Percentiles rank a stretch among this genome's conserved stretches.
Evolutionary conservation across 2,113 vertebrate species (phyloP).

Genomic region (Oostethus manadensis): DNA sequence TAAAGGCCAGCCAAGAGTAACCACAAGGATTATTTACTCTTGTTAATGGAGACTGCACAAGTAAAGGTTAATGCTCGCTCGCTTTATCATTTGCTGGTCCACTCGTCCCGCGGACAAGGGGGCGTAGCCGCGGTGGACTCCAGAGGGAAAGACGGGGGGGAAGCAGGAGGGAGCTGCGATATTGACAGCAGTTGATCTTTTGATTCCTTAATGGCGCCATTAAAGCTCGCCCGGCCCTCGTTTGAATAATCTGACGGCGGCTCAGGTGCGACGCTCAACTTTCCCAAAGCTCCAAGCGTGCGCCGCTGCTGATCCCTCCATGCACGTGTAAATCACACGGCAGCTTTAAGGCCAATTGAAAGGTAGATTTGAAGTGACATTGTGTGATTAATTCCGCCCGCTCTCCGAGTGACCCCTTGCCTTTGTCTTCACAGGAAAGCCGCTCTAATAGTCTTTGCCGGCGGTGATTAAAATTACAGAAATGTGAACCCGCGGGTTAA

Average conservation of each 20-base stretch:
- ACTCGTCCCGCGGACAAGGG: conserved; percentile 11
- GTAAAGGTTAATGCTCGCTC: conserved; percentile 74
- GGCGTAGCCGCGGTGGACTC: background rate
- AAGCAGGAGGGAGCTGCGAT: background rate
- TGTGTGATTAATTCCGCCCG: conserved; percentile 55
- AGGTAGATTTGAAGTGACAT: conserved; percentile 66
- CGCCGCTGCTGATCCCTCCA: conserved; percentile 47
- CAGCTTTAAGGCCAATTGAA: conserved; percentile 58
- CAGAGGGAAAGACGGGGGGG: background rate
- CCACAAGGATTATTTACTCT: conserved; percentile 79
- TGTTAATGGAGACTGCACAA: conserved; percentile 73
- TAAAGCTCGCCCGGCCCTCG: conserved; percentile 25
- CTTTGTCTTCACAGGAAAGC: conserved; percentile 59
- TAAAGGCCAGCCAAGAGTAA: conserved; percentile 70
- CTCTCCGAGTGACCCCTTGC: conserved; percentile 58
- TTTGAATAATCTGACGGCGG: conserved; percentile 49
- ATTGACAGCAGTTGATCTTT: conserved; percentile 42
- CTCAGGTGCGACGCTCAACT: conserved; percentile 41
- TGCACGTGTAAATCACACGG: conserved; percentile 58
- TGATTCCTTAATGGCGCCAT: conserved; percentile 22
- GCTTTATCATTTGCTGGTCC: conserved; percentile 62
- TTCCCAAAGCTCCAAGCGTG: conserved; percentile 33
- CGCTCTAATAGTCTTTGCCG: conserved; percentile 62
- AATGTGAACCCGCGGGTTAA: conserved; percentile 67
- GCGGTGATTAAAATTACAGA: conserved; percentile 64